These are phyloP conservation scores for Tiaroga cobitis DNA, from an alignment of 2,797 vertebrate species.

Conservation along the genomic window DNA sequence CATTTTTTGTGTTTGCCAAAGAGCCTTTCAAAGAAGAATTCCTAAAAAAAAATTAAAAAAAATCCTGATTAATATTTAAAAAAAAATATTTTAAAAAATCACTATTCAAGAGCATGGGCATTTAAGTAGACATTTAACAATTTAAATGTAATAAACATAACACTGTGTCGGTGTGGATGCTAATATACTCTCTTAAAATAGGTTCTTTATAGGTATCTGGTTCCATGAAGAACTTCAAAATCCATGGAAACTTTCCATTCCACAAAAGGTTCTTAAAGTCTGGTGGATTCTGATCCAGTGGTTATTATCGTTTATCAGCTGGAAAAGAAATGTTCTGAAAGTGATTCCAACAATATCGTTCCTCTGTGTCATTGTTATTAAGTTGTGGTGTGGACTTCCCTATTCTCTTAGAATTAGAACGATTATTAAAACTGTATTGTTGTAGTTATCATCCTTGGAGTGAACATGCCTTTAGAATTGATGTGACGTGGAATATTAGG, in stretches of 20 bases:
- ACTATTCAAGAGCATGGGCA: neutral
- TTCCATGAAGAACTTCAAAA: too few species aligned
- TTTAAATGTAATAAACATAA: neutral
- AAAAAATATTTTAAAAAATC: too few species aligned
- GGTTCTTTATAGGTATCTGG: too few species aligned
- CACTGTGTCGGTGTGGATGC: neutral
- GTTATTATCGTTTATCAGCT: neutral
- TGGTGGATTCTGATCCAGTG: neutral
- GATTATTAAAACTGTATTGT: neutral
- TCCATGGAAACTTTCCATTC: too few species aligned
- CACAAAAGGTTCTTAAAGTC: neutral
- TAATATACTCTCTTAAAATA: neutral
- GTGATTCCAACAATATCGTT: neutral
- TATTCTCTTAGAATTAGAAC: neutral
- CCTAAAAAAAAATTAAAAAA: neutral
- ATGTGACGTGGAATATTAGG: neutral
- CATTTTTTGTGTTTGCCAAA: neutral
- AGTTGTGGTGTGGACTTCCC: neutral
- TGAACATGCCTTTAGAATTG: neutral
- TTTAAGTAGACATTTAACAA: neutral
- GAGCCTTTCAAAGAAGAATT: neutral
- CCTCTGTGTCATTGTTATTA: neutral
- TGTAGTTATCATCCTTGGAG: neutral
- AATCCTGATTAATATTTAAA: too few species aligned
- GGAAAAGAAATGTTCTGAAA: neutral